These are phyloP conservation scores for Hirtodrosophila histrioides DNA, from an alignment of 2,888 invertebrate species.

Conservation along the genomic window DNA sequence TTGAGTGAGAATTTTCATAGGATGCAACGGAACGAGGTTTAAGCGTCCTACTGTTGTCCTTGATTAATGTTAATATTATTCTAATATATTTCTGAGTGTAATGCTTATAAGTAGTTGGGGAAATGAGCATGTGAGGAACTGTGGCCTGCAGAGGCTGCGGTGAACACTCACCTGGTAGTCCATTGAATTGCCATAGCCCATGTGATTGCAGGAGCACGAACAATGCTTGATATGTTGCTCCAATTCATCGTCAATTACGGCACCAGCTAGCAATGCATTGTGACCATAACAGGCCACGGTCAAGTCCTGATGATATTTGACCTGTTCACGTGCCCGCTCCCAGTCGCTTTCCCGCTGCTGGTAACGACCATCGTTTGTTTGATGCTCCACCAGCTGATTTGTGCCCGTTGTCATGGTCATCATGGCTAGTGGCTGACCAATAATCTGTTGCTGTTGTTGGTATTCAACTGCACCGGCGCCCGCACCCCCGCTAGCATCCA, in stretches of 20 bases:
- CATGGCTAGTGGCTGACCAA: conserved; percentile 50
- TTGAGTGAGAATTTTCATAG: no score
- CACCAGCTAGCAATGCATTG: conserved; percentile 25
- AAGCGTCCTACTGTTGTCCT: no score
- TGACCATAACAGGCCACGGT: conserved; percentile 54
- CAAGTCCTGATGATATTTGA: conserved; percentile 55
- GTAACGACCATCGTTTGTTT: conserved; percentile 55
- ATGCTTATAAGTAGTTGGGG: no score
- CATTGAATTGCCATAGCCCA: conserved; percentile 96
- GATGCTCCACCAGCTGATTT: conserved; percentile 61
- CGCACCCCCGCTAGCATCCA: conserved; percentile 57
- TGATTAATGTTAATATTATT: no score
- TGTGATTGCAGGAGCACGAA: conserved; percentile 96
- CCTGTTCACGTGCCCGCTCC: conserved; percentile 43
- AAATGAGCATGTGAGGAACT: not conserved
- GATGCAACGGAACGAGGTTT: no score
- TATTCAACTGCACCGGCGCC: conserved; percentile 11
- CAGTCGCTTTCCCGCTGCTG: conserved; percentile 27
- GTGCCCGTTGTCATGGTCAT: conserved; percentile 51
- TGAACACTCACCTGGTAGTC: conserved; percentile 90
- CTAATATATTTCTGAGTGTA: no score
- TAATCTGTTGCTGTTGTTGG: conserved; percentile 58
- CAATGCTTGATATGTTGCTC: conserved; percentile 95
- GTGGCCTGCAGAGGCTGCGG: not conserved
- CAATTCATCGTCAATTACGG: conserved; percentile 90